Evolutionary conservation across 2,888 invertebrate genomes (phyloP).

Genomic region (Himalopsyche japonica): DNA sequence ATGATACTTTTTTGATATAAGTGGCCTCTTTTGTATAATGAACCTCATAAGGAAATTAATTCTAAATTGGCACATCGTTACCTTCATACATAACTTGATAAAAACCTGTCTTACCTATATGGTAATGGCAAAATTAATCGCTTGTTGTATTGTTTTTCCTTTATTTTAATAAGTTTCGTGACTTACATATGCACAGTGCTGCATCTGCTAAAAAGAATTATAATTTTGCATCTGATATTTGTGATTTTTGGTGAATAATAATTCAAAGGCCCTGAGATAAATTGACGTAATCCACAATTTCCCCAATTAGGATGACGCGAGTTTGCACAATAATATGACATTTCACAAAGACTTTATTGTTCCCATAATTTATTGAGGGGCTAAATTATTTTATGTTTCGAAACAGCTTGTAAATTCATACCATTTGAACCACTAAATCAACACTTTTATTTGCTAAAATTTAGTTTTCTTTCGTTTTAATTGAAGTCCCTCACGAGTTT

Average conservation of each 20-base stretch:
- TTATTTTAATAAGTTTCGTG: slow-evolving; percentile 11
- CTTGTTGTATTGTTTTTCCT: slow-evolving; percentile 14
- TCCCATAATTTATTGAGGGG: background rate
- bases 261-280: background rate
- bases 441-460: background rate
- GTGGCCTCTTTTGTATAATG: background rate
- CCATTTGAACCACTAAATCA: background rate
- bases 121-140: slow-evolving; percentile 7
- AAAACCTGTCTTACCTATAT: slow-evolving; percentile 10
- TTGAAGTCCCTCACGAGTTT: too few relatives aligned
- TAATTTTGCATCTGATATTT: slow-evolving; percentile 20
- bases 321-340: background rate
- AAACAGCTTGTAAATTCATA: background rate
- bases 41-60: background rate
- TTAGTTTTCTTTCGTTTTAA: too few relatives aligned
- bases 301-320: too few relatives aligned
- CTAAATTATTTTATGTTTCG: background rate
- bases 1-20: background rate
- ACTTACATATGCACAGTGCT: slow-evolving; percentile 25
- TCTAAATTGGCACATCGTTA: slow-evolving; percentile 20
- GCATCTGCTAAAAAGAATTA: slow-evolving; percentile 18
- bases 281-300: background rate
- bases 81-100: slow-evolving; percentile 17
- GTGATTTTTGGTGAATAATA: slow-evolving; percentile 20
- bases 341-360: background rate